These are phyloP conservation scores for Denticeps clupeoides DNA, from an alignment of 2,797 vertebrate genomes.

Conservation along the genomic window DNA sequence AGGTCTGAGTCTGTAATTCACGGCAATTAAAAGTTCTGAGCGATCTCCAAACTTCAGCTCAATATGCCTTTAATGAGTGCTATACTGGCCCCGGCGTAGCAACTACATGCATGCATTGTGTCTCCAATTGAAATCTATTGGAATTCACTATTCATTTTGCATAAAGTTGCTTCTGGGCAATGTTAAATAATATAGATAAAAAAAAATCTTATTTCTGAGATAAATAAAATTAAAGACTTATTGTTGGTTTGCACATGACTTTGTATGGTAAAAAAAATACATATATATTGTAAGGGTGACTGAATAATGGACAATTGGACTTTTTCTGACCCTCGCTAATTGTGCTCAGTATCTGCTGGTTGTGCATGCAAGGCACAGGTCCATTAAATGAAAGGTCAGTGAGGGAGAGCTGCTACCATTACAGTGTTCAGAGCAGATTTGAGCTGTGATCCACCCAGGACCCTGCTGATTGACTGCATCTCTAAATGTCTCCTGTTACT, in stretches of 20 bases:
- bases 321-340: slow-evolving; percentile 6
- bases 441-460: not conserved
- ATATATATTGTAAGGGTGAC: slow-evolving; percentile 1
- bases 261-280: not conserved
- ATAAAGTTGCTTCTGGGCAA: too few relatives aligned
- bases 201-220: too few relatives aligned
- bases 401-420: too few relatives aligned
- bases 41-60: not conserved
- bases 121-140: not conserved
- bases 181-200: too few relatives aligned
- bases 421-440: too few relatives aligned
- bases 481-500: slow-evolving; percentile 28
- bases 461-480: slow-evolving; percentile 30
- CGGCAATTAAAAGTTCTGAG: not conserved
- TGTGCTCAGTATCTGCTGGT: not conserved
- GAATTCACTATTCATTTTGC: not conserved
- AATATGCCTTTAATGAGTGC: not conserved
- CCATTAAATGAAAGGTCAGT: slow-evolving; percentile 20
- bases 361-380: slow-evolving; percentile 10
- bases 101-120: not conserved
- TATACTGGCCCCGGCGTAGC: not conserved
- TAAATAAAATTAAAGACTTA: too few relatives aligned
- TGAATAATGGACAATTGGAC: too few relatives aligned
- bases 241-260: too few relatives aligned
- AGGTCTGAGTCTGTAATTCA: not conserved